Conservation (phyloP, 2,888 invertebrate genomes). For the Agonopterix subpropinquella region DNA sequence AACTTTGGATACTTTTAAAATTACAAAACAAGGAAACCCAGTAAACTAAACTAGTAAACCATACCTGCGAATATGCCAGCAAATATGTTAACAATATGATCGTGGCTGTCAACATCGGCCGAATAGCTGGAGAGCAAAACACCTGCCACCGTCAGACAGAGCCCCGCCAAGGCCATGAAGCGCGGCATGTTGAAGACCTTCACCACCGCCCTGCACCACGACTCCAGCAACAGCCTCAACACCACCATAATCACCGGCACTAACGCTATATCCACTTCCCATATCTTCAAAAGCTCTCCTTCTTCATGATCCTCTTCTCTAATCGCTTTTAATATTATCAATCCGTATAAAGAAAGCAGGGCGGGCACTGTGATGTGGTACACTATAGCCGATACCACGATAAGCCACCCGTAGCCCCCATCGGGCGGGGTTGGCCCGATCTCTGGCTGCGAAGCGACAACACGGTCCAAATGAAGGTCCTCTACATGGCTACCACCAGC, state of each 20-base stretch:
- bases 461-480: constrained; percentile 72
- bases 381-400: constrained; percentile 73
- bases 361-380: constrained; percentile 78
- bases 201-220: constrained; percentile 75
- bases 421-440: constrained; percentile 80
- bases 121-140: constrained; percentile 69
- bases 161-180: constrained; percentile 72
- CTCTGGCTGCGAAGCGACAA: constrained; percentile 79
- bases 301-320: constrained; percentile 63
- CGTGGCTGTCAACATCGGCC: constrained; percentile 57
- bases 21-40: background rate
- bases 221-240: constrained; percentile 75
- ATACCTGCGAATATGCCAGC: constrained; percentile 72
- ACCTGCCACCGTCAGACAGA: constrained; percentile 76
- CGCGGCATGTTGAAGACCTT: constrained; percentile 75
- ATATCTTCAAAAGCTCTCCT: constrained; percentile 57
- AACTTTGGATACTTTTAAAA: background rate
- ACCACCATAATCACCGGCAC: constrained; percentile 77
- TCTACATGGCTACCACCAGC: constrained; percentile 39
- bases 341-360: constrained; percentile 70
- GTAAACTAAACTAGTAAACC: constrained; percentile 12
- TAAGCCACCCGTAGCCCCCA: constrained; percentile 81
- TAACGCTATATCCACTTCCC: constrained; percentile 76
- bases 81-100: constrained; percentile 64
- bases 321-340: constrained; percentile 70